A percentile compares a stretch with the other conserved stretches of the same genome.
These are phyloP conservation scores for Lamellibrachia columna DNA, from an alignment of 2,888 invertebrate species.

Conservation along the genomic window DNA sequence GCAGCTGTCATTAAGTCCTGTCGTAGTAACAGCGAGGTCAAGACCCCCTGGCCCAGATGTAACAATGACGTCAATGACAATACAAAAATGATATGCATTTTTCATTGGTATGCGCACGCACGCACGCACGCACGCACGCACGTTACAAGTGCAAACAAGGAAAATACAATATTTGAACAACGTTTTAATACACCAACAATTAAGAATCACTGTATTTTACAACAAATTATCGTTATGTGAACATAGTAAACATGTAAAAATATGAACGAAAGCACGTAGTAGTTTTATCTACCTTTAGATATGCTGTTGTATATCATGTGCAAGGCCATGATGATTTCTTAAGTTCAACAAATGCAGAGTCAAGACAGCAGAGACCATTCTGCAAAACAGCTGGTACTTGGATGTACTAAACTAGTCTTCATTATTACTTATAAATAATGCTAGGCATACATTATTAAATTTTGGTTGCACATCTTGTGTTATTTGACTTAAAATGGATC, in stretches of 20 bases:
- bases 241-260: conserved; percentile 6
- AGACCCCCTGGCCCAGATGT: no score
- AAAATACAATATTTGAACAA: neutral
- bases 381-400: neutral
- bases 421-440: neutral
- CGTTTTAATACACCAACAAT: neutral
- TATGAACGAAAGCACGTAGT: conserved; percentile 12
- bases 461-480: no score
- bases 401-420: neutral
- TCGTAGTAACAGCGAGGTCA: no score
- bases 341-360: neutral
- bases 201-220: conserved; percentile 16
- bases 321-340: neutral
- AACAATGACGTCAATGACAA: no score
- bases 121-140: no score
- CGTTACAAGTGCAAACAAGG: neutral
- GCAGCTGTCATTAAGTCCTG: no score
- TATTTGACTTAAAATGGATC: no score
- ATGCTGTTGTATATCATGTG: conserved; percentile 3
- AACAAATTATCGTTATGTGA: conserved; percentile 12
- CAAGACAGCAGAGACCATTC: neutral
- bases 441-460: neutral
- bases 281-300: neutral
- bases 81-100: no score
- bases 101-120: no score